Evolutionary conservation across 2,888 invertebrate species (phyloP).

Genomic region (Troides aeacus): DNA sequence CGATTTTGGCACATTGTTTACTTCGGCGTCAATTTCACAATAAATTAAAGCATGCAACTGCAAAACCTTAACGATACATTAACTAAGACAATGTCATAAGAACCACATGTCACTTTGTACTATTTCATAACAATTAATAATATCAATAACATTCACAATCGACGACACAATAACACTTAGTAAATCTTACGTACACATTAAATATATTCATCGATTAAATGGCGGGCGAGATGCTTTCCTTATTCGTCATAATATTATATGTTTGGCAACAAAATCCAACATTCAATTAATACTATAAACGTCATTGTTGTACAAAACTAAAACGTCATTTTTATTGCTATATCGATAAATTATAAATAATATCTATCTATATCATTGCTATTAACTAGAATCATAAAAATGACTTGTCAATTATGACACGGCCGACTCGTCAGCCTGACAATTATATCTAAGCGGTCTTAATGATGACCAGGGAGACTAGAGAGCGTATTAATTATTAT

Average conservation of each 20-base stretch:
- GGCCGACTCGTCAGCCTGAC: background rate
- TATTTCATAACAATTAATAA: constrained; percentile 13
- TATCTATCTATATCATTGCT: constrained; percentile 4
- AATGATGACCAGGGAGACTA: constrained; percentile 16
- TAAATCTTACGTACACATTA: constrained; percentile 1
- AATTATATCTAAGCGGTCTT: constrained; percentile 8
- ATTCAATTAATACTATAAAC: background rate
- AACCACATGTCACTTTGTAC: constrained; percentile 26
- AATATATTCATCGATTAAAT: constrained; percentile 11
- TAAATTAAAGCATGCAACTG: constrained; percentile 24
- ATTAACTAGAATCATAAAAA: constrained; percentile 4
- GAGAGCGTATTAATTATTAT: constrained; percentile 11
- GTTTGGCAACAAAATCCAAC: constrained; percentile 21
- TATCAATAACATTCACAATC: constrained; percentile 15
- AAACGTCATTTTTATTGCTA: constrained; percentile 7
- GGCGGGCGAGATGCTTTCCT: constrained; percentile 1
- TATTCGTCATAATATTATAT: background rate
- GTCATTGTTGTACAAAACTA: constrained; percentile 5
- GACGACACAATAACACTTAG: constrained; percentile 17
- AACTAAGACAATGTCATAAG: constrained; percentile 3
- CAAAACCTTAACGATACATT: constrained; percentile 7
- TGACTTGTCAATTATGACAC: constrained; percentile 11
- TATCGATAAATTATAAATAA: constrained; percentile 12
- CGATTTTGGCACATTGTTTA: constrained; percentile 28
- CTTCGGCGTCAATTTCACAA: constrained; percentile 21